phyloP scores from a whole-genome alignment of 2,113 vertebrate species.

The Phrynosoma platyrhinos region DNA sequence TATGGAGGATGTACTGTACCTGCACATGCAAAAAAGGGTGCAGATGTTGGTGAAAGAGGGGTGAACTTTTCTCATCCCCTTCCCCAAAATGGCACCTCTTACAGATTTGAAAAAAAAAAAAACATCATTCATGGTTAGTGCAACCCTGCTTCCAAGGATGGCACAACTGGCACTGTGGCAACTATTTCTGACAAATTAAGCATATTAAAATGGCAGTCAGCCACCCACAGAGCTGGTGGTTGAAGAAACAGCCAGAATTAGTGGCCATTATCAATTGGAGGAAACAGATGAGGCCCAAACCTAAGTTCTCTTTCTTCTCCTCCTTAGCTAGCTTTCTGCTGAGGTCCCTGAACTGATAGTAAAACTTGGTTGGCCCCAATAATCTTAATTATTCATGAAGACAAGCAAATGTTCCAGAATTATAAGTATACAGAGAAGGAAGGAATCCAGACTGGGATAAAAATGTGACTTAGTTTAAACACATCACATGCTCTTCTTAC shows the following conservation, averaged over 20 bases:
- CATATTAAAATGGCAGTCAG: background rate
- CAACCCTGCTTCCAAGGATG: background rate
- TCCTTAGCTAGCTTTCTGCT: background rate
- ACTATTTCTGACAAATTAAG: background rate
- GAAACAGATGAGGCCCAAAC: background rate
- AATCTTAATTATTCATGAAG: background rate
- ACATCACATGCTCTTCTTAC: background rate
- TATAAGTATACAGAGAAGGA: background rate
- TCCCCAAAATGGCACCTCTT: too few species aligned
- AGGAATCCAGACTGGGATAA: background rate
- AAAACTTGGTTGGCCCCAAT: background rate
- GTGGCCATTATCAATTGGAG: background rate
- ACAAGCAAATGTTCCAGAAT: background rate
- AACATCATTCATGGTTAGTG: background rate
- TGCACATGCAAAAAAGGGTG: too few species aligned
- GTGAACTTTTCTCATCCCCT: too few species aligned
- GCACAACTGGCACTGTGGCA: background rate
- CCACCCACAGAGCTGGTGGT: background rate
- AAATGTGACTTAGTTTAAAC: background rate
- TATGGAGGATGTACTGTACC: too few species aligned
- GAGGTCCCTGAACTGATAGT: background rate
- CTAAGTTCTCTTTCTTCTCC: background rate
- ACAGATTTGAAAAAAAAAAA: too few species aligned
- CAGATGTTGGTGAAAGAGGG: too few species aligned
- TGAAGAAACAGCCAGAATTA: background rate